These are phyloP conservation scores for Drosophila tanythrix DNA, from an alignment of 2,888 invertebrate genomes.

Conservation along the genomic window DNA sequence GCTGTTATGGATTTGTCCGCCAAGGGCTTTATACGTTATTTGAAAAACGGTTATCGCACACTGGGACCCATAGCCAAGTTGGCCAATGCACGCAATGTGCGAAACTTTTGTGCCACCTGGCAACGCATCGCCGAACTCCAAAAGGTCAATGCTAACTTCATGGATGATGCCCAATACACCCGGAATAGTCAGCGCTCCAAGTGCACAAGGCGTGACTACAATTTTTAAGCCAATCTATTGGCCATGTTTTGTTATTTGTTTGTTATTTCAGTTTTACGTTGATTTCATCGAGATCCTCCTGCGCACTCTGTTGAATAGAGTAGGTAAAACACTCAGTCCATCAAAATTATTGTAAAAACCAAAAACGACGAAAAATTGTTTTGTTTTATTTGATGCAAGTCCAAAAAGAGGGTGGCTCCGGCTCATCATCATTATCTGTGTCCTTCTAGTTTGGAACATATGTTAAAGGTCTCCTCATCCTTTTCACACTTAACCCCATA, in stretches of 20 bases:
- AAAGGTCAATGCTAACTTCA: constrained; percentile 61
- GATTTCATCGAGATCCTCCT: background rate
- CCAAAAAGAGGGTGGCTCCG: constrained; percentile 34
- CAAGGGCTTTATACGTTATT: constrained; percentile 78
- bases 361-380: background rate
- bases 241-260: constrained; percentile 15
- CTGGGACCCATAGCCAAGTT: constrained; percentile 83
- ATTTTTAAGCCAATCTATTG: constrained; percentile 14
- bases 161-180: constrained; percentile 32
- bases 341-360: constrained; percentile 46
- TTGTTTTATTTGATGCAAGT: background rate
- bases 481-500: constrained; percentile 75
- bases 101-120: constrained; percentile 79
- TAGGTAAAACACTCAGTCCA: background rate
- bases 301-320: background rate
- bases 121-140: constrained; percentile 77
- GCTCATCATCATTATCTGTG: constrained; percentile 66
- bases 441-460: constrained; percentile 46
- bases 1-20: constrained; percentile 78
- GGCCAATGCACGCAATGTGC: constrained; percentile 76
- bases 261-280: constrained; percentile 28
- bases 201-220: constrained; percentile 47
- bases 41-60: constrained; percentile 81
- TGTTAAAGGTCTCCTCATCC: constrained; percentile 58
- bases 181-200: constrained; percentile 27